Evolutionary conservation across 2,113 vertebrate species (phyloP).

Genomic region (Scartelaos histophorus): DNA sequence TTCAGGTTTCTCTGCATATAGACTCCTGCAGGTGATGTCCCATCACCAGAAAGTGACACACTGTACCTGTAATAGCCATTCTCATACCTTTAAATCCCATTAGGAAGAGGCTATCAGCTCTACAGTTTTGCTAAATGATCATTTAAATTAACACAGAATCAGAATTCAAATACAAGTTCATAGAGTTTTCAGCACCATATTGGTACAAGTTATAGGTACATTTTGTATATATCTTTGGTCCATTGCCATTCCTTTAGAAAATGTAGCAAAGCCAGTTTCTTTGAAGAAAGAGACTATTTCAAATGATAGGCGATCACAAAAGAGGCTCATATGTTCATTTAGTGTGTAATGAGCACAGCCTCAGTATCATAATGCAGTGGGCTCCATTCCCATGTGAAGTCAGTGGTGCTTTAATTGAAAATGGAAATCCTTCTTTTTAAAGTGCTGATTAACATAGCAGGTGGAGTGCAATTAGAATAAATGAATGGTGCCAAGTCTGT

Average conservation of each 20-base stretch:
- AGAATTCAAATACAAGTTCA: no score
- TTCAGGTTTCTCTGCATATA: no score
- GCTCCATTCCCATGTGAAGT: conserved; percentile 45
- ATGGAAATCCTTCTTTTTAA: conserved; percentile 74
- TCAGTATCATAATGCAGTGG: conserved; percentile 39
- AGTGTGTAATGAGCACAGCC: conserved; percentile 25
- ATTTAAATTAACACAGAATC: no score
- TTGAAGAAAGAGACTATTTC: neutral
- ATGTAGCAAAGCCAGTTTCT: neutral
- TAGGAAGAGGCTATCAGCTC: no score
- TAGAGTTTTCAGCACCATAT: no score
- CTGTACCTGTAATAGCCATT: no score
- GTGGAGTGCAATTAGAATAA: conserved; percentile 74
- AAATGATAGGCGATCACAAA: neutral
- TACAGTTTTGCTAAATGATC: no score
- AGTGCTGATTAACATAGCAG: conserved; percentile 71
- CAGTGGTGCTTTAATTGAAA: conserved; percentile 68
- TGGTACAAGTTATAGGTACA: no score
- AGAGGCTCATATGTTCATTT: neutral
- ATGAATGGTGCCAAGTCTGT: conserved; percentile 63
- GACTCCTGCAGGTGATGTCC: no score
- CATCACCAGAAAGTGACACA: no score
- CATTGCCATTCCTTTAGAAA: neutral
- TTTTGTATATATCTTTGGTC: neutral
- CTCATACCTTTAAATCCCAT: no score